Base-by-base conservation (phyloP, 2,113 vertebrate genomes). In the Rattus rattus region DNA sequence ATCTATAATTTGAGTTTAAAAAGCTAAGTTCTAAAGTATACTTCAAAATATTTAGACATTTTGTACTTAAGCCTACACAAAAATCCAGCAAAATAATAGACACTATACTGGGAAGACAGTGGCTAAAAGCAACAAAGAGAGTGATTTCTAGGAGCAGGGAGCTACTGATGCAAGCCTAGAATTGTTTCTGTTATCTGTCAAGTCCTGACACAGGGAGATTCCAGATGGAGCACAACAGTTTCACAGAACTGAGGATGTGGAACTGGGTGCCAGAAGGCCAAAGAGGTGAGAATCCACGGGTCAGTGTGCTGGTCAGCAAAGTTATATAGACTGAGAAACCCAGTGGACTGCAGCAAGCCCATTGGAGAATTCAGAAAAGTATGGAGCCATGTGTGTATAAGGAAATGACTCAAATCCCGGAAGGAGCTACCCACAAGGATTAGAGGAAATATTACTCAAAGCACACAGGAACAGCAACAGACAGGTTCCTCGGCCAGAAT, bases 361-460 rank as follows among this genome's bases (percentile, higher is more conserved):
- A 9, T 4, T 54, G 30, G 9, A 90, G 39, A 59, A 72, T 56
- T 80, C 54, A 93, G 59, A 5, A 63, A 59, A 88, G 14, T 36
- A 36, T 1, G 33, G 12, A 75, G 12, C 36, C 16, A 49, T 7
- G n/a, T 26, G 2, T 69, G 2, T 63, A 12, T 75, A 26, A 96
- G 72, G 63, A 92, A 92, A 88, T 95, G 30, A 81, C n/a, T 67
- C 69, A 65, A 90, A 91, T 89, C 72, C 75, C 94, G 70, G 80
- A 92, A 88, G 76, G 22, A 93, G 63, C 39, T 70, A 87, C 65
- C 83, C 88, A 81, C 54, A 94, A 95, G 72, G 67, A 96, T 83
- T 69, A 70, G 43, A 94, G 80, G 43, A 92, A 93, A 94, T 80
- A 93, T 75, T 70, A 39, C 30, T 97, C 49, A 80, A 43, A 87